Evolutionary conservation across 92 coral and sea anemone species (phyloP).

Genomic region (Heteractis magnifica): DNA sequence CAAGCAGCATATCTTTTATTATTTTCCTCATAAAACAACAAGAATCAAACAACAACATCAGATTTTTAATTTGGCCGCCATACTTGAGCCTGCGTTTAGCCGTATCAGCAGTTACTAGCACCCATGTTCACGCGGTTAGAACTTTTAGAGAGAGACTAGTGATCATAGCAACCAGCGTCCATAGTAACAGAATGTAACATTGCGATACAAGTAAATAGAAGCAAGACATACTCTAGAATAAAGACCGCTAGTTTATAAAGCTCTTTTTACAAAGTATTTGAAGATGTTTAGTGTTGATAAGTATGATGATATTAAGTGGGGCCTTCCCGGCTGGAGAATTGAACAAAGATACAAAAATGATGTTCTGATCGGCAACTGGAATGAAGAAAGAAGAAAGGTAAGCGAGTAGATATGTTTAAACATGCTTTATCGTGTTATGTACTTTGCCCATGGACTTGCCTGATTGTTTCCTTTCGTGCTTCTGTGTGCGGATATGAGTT

Average conservation of each 20-base stretch:
- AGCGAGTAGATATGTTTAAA: background rate
- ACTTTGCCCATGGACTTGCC: no score
- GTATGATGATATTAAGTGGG: conserved; percentile 79
- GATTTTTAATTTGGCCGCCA: conserved; percentile 35
- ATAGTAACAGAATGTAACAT: conserved; percentile 43
- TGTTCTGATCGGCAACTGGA: conserved; percentile 97
- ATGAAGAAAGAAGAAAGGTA: conserved; percentile 91
- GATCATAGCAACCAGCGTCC: conserved; percentile 62
- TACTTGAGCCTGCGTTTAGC: conserved; percentile 21
- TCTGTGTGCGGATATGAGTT: no score
- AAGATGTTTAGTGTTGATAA: conserved; percentile 50
- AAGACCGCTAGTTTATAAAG: background rate
- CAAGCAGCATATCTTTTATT: conserved; percentile 53
- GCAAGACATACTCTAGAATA: background rate
- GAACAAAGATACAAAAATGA: conserved; percentile 77
- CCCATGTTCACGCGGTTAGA: conserved; percentile 4
- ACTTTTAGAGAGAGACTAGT: conserved; percentile 19
- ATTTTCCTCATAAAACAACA: no score
- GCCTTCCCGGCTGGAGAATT: conserved; percentile 91
- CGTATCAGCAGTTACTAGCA: conserved; percentile 13
- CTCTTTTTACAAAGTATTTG: background rate
- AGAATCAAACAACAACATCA: no score
- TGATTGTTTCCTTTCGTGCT: no score
- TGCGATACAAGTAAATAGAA: conserved; percentile 8
- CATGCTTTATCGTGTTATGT: no score